These are phyloP conservation scores for Phocides pigmalion DNA, from an alignment of 1,140 invertebrate species.

Conservation along the genomic window DNA sequence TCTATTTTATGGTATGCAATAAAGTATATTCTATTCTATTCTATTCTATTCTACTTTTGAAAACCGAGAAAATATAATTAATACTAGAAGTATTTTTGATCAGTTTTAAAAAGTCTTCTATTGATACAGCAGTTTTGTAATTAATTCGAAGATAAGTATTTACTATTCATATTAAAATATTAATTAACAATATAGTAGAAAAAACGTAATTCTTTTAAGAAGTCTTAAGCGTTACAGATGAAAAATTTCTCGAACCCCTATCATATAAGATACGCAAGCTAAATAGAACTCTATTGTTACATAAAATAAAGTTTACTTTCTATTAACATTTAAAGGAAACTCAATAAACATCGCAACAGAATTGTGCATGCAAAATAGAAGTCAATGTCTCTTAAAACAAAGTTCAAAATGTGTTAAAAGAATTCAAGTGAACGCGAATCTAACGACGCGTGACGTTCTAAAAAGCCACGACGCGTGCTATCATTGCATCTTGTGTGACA, in stretches of 20 bases:
- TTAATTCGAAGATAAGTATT: no score
- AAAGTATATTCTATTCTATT: no score
- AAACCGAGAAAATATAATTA: no score
- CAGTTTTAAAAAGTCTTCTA: no score
- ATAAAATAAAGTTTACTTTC: constrained; percentile 12
- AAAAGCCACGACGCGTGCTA: constrained; percentile 58
- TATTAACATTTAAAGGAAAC: background rate
- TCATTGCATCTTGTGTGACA: constrained; percentile 28
- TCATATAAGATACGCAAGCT: background rate
- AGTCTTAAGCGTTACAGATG: background rate
- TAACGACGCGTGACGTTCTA: constrained; percentile 50
- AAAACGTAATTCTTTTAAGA: background rate
- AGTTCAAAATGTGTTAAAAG: background rate
- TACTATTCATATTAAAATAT: no score
- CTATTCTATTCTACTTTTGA: no score
- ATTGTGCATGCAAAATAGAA: constrained; percentile 8
- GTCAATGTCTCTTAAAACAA: background rate
- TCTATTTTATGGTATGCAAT: no score
- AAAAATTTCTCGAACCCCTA: constrained; percentile 16
- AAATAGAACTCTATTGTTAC: background rate
- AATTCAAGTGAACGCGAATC: constrained; percentile 27
- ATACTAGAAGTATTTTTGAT: no score
- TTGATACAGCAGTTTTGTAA: no score
- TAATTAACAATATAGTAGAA: background rate
- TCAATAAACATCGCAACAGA: background rate